Evolutionary conservation across 2,113 vertebrate species (phyloP).

Genomic region (Lycocorax pyrrhopterus): DNA sequence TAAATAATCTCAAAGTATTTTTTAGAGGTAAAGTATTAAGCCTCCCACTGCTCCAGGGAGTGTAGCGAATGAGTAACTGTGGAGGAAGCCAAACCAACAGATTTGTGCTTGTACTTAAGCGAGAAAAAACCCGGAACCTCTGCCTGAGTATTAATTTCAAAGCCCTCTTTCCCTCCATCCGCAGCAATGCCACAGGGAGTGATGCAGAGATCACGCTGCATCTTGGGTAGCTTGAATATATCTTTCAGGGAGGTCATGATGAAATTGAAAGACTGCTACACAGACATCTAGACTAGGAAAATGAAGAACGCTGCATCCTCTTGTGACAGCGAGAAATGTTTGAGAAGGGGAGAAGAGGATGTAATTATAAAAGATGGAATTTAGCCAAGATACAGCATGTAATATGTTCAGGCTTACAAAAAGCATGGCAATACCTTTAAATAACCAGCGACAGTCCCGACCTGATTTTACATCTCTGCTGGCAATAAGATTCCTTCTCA

Average conservation of each 20-base stretch:
- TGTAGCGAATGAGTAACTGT: not conserved
- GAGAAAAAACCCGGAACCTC: not conserved
- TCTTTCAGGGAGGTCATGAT: not conserved
- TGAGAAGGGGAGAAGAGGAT: constrained; percentile 7
- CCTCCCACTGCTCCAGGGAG: not conserved
- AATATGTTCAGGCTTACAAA: constrained; percentile 31
- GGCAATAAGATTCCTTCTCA: constrained; percentile 32
- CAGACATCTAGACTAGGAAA: not conserved
- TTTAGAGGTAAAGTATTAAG: not conserved
- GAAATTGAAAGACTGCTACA: not conserved
- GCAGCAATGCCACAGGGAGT: not conserved
- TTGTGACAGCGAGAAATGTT: not conserved
- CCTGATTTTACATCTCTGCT: constrained; percentile 58
- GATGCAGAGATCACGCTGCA: not conserved
- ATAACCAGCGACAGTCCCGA: constrained; percentile 50
- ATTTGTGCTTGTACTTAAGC: not conserved
- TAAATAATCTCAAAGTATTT: not conserved
- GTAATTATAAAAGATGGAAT: constrained; percentile 41
- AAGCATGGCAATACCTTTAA: constrained; percentile 44
- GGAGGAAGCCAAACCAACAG: constrained; percentile 7
- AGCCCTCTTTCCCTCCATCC: not conserved
- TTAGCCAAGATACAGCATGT: constrained; percentile 37
- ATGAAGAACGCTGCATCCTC: not conserved
- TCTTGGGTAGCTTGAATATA: not conserved
- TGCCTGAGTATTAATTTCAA: not conserved